phyloP scores from a whole-genome alignment of 2,797 vertebrate genomes.

The Enteromius anoplus region DNA sequence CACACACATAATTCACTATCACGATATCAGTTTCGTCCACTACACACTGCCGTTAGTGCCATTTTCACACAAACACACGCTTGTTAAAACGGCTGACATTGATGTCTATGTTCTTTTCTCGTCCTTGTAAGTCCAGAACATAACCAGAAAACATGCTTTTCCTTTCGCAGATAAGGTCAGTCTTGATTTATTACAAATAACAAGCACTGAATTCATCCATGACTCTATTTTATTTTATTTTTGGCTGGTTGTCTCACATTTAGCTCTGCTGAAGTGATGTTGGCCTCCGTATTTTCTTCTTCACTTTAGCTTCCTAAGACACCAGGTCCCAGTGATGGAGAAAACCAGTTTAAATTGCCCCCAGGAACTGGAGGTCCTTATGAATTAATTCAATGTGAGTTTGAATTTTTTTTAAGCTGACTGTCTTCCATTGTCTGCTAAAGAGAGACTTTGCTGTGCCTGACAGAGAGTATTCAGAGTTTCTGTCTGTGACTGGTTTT shows the following conservation, averaged over 20 bases:
- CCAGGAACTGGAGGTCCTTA: neutral
- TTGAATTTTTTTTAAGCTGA: neutral
- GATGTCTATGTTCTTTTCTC: neutral
- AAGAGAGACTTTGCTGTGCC: conserved; percentile 10
- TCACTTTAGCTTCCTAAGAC: conserved; percentile 1
- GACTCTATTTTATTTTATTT: neutral
- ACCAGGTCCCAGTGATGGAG: conserved; percentile 13
- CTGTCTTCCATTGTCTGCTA: neutral
- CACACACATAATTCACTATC: neutral
- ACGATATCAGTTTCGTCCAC: neutral
- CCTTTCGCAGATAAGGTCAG: neutral
- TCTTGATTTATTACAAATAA: neutral
- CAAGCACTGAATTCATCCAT: neutral
- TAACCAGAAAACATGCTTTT: neutral
- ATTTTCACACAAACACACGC: neutral
- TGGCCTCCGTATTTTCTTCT: conserved; percentile 3
- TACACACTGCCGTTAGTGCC: neutral
- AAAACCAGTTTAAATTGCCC: conserved; percentile 8
- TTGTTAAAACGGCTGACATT: neutral
- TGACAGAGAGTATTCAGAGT: conserved; percentile 10
- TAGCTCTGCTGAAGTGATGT: conserved; percentile 16
- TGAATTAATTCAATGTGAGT: neutral
- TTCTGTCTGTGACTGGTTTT: neutral
- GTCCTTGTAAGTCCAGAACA: neutral
- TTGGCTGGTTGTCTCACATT: conserved; percentile 13